A percentile compares a stretch with the other conserved stretches of the same genome.
phyloP scores from a whole-genome alignment of 2,888 invertebrate species.

The Bellardia pandia region DNA sequence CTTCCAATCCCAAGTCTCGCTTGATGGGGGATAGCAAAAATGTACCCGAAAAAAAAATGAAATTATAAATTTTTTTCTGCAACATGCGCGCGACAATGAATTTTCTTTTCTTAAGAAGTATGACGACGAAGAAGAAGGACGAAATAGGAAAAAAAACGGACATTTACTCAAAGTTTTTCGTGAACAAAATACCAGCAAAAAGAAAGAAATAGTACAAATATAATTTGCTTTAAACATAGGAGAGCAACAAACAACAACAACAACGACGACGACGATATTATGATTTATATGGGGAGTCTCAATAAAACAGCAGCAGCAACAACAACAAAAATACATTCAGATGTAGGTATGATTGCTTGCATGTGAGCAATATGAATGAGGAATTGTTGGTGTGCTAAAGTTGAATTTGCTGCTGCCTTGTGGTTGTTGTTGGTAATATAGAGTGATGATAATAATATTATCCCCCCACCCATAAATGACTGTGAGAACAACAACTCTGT shows the following conservation, averaged over 20 bases:
- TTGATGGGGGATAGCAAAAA: conserved; percentile 51
- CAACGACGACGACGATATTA: conserved; percentile 64
- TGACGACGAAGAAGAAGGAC: conserved; percentile 59
- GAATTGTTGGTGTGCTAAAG: conserved; percentile 57
- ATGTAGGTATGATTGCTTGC: conserved; percentile 12
- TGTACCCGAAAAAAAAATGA: conserved; percentile 24
- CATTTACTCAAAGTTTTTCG: conserved; percentile 65
- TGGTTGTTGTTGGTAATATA: conserved; percentile 45
- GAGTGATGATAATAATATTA: conserved; percentile 68
- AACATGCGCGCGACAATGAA: conserved; percentile 74
- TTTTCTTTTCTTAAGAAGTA: conserved; percentile 68
- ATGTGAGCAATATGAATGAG: conserved; percentile 51
- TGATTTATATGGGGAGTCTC: conserved; percentile 65
- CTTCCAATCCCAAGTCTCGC: conserved; percentile 82
- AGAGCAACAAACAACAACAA: conserved; percentile 46
- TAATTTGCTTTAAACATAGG: conserved; percentile 49
- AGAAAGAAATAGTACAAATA: background rate
- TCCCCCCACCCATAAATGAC: conserved; percentile 71
- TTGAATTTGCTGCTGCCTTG: conserved; percentile 43
- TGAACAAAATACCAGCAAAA: background rate
- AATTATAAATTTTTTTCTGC: conserved; percentile 56
- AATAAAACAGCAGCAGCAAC: conserved; percentile 51
- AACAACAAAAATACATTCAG: background rate
- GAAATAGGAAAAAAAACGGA: conserved; percentile 61
- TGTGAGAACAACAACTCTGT: conserved; percentile 52